phyloP scores from a whole-genome alignment of 2,113 vertebrate species.

The Phrynocephalus versicolor region DNA sequence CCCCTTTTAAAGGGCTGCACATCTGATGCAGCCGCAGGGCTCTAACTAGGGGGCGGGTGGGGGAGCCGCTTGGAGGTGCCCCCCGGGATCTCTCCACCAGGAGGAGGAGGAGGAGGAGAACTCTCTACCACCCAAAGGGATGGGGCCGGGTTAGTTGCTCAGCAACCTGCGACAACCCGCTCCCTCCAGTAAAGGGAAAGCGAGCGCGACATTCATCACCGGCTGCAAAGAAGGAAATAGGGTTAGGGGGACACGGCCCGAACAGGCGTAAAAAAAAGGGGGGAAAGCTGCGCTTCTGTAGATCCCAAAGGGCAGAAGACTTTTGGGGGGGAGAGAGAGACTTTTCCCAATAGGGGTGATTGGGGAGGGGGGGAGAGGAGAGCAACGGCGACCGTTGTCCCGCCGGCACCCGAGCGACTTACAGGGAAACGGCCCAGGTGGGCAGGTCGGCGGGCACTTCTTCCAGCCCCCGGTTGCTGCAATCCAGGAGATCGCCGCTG shows the following conservation, averaged over 20 bases:
- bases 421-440: constrained; percentile 86
- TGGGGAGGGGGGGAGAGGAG: no score
- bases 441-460: constrained; percentile 83
- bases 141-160: constrained; percentile 24
- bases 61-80: neutral
- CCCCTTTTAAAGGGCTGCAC: neutral
- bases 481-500: constrained; percentile 80
- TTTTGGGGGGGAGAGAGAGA: no score
- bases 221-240: neutral
- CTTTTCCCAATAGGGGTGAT: no score
- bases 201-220: neutral
- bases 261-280: no score
- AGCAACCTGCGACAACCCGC: constrained; percentile 26
- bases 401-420: constrained; percentile 62
- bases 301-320: no score
- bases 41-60: neutral
- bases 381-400: no score
- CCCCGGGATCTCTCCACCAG: neutral
- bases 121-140: constrained; percentile 31
- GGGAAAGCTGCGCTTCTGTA: no score
- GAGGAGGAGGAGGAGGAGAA: neutral
- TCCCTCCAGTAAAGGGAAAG: neutral
- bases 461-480: constrained; percentile 78
- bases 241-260: no score
- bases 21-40: neutral